These are phyloP conservation scores for Synodontis membranacea DNA, from an alignment of 2,113 vertebrate genomes.

Conservation along the genomic window DNA sequence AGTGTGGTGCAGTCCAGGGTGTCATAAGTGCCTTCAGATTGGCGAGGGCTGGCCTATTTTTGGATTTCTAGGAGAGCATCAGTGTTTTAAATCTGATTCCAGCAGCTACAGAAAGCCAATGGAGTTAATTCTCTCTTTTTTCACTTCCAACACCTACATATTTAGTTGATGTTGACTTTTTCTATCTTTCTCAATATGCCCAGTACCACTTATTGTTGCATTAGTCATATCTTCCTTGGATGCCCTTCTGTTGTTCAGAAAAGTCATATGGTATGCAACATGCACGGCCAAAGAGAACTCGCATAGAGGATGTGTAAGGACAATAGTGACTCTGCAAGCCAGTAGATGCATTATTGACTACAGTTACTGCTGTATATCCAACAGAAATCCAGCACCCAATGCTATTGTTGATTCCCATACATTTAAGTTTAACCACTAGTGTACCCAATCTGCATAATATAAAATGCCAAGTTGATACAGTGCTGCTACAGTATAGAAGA, in stretches of 20 bases:
- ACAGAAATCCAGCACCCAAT: neutral
- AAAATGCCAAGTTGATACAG: neutral
- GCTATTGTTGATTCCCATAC: neutral
- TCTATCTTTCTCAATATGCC: neutral
- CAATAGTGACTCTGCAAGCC: neutral
- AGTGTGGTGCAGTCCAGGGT: neutral
- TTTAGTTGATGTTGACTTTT: neutral
- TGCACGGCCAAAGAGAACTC: neutral
- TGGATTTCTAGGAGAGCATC: neutral
- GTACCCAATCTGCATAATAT: neutral
- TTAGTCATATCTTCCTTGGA: neutral
- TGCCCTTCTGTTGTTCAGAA: neutral
- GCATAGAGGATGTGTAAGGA: neutral
- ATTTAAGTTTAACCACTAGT: neutral
- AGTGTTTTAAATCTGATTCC: neutral
- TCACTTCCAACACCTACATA: neutral
- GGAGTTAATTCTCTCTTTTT: neutral
- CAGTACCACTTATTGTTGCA: neutral
- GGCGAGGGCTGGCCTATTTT: neutral
- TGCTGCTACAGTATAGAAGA: neutral
- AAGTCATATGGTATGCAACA: neutral
- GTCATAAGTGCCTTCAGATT: neutral
- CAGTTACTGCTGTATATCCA: neutral
- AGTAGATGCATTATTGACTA: neutral
- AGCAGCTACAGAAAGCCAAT: neutral